Evolutionary conservation across 2,113 vertebrate species (phyloP).

Genomic region (Rissa tridactyla): DNA sequence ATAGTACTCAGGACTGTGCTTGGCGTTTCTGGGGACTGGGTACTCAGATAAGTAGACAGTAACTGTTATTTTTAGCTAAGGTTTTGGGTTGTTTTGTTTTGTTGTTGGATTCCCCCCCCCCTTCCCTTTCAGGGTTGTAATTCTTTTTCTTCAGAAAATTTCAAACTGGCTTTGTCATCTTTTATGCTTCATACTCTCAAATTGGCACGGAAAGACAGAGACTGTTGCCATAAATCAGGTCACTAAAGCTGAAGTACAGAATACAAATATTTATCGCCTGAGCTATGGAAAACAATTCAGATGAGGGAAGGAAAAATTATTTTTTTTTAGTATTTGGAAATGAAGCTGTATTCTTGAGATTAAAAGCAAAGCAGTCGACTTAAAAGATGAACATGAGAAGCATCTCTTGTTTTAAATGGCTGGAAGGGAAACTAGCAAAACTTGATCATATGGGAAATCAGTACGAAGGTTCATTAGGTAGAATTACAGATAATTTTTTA

Average conservation of each 20-base stretch:
- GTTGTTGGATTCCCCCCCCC: no score
- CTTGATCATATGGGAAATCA: neutral
- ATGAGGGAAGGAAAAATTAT: neutral
- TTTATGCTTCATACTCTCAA: conserved; percentile 36
- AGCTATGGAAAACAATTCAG: conserved; percentile 34
- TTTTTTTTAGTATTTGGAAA: neutral
- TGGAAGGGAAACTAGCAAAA: neutral
- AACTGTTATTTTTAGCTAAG: conserved; percentile 41
- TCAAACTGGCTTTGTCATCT: conserved; percentile 50
- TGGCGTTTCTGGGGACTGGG: neutral
- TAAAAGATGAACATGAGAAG: neutral
- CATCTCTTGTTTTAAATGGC: neutral
- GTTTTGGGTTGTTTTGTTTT: neutral
- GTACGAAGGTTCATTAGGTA: neutral
- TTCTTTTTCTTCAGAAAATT: conserved; percentile 52
- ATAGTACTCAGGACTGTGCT: neutral
- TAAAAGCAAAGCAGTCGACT: neutral
- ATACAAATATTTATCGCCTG: conserved; percentile 41
- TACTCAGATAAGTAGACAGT: conserved; percentile 2
- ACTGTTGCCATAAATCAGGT: conserved; percentile 66
- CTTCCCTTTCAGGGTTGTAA: neutral
- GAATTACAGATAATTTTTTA: neutral
- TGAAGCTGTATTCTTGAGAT: neutral
- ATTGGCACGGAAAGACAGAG: conserved; percentile 46
- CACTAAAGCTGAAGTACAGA: conserved; percentile 53